Conservation (phyloP, 2,888 invertebrate genomes). For the Brenthis daphne region DNA sequence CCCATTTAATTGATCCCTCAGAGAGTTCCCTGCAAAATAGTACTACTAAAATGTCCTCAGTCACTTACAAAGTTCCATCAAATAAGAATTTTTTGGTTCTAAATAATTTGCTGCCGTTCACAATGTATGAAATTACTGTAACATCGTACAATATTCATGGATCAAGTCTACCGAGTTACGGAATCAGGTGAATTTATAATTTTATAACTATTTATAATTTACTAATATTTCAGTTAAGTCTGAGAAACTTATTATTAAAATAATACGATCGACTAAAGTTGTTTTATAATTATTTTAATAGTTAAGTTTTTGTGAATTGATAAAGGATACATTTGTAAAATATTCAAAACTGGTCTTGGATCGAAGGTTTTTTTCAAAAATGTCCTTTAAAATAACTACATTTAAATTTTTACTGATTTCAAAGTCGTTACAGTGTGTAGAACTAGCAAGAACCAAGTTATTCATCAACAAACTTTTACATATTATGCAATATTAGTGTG, state of each 20-base stretch:
- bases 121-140: constrained; percentile 91
- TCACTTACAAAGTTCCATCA: constrained; percentile 81
- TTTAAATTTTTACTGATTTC: no score
- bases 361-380: no score
- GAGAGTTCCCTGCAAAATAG: constrained; percentile 66
- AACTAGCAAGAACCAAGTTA: no score
- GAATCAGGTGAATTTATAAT: constrained; percentile 77
- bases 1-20: constrained; percentile 74
- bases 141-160: constrained; percentile 89
- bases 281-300: no score
- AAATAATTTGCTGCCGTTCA: constrained; percentile 86
- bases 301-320: no score
- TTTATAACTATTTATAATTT: constrained; percentile 15
- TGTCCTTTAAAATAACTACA: no score
- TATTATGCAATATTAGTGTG: no score
- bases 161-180: constrained; percentile 88
- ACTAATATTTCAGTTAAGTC: constrained; percentile 9
- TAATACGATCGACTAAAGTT: no score
- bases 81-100: constrained; percentile 83
- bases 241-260: not conserved
- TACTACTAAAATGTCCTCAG: constrained; percentile 50
- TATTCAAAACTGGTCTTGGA: no score
- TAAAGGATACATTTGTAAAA: no score
- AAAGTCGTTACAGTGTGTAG: no score
- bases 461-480: no score